Base-by-base conservation (phyloP, 2,113 vertebrate genomes). In the Coptodon rendalli region DNA sequence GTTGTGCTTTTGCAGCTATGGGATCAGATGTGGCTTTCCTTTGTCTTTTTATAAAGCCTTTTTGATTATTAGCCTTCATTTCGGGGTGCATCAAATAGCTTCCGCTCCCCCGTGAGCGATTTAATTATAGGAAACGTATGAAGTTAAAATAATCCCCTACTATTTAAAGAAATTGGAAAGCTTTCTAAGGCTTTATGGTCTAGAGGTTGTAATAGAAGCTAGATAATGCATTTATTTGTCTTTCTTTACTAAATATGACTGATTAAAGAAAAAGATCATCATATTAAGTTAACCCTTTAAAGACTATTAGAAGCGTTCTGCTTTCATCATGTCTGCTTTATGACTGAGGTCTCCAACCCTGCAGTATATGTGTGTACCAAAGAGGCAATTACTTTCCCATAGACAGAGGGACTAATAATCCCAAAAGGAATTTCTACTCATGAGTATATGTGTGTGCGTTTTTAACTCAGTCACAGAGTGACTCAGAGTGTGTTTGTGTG, bases 401-500 rank as follows among this genome's bases (percentile, higher is more conserved):
- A 80, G 50, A 53, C 50, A 80, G 12, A 53, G 4, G 76, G 76
- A 80, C 76, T 80, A n/a, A 76, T 76, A 50, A 78, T 24, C 36
- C 2, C 17, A 9, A 45, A 43, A 34, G 5, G 14, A 83, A 83
- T 68, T 68, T 22, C 29, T 38, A 34, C 8, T 36, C 27, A 63
- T n/a, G 19, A 48, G 24, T 82, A 31, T 4, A 13, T 66, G 61
- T 66, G 31, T 38, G 34, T 63, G 81, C 1, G 0, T 48, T n/a
- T 82, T 50, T 82, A 63, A 45, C 16, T 43, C 24, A 40, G 52
- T 31, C 16, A 27, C 34, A 68, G 34, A 68, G 19, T 68, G 34
- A 68, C 63, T 68, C 0, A 54, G 45, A 13, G 5, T 80, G 27
- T 91, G 59, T 91, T 52, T 93, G 80, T 93, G 83, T 89, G 40